Evolutionary conservation across 2,113 vertebrate genomes (phyloP).

Genomic region (Saguinus imperator): DNA sequence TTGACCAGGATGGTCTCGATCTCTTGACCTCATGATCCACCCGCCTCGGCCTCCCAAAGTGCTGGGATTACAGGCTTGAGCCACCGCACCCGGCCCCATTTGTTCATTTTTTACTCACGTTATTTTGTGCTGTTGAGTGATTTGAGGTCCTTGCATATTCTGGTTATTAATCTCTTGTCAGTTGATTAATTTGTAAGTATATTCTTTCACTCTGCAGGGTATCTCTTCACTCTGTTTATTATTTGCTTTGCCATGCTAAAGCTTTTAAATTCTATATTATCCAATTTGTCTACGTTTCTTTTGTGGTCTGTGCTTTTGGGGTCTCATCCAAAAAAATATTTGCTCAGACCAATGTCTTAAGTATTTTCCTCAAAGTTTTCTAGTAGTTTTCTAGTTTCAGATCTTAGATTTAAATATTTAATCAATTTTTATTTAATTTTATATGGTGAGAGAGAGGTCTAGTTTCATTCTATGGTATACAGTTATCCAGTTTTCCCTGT

Average conservation of each 20-base stretch:
- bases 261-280: no score
- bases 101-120: neutral
- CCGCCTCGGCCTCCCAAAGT: no score
- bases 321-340: neutral
- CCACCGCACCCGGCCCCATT: no score
- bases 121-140: neutral
- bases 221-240: neutral
- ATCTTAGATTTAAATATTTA: neutral
- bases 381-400: neutral
- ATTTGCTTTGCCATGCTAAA: no score
- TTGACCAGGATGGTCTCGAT: no score
- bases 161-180: neutral
- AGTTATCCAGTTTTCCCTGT: neutral
- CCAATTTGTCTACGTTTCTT: no score
- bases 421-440: neutral
- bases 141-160: neutral
- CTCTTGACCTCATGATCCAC: no score
- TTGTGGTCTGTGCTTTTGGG: neutral
- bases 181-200: neutral
- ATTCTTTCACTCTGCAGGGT: neutral
- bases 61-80: no score
- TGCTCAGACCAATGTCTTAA: neutral
- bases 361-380: neutral
- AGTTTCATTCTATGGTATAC: neutral
- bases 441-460: neutral